Base-by-base conservation (phyloP, 1,140 invertebrate genomes). In the Fopius arisanus region DNA sequence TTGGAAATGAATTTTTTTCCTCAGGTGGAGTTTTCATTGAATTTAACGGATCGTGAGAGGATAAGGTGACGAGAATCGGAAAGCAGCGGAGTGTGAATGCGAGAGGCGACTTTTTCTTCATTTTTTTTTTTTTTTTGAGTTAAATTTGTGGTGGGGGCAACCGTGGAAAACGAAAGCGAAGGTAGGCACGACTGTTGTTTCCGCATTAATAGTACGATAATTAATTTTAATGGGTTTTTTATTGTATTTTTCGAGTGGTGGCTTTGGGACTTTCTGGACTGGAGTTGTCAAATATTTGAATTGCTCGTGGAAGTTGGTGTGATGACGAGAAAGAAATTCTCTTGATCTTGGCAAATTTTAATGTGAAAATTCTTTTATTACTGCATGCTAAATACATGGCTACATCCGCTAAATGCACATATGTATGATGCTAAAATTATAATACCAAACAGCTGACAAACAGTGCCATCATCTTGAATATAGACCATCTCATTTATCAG, bases 81-180 rank as follows among this genome's bases (percentile, higher is more conserved):
- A 26, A 26, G 19, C 3, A 59, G 3, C 19, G 54, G 21, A 59
- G 23, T 9, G 54, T 59, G 6, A 59, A 59, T 23, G 54, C 54
- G 54, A 59, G 54, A 51, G 54, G 23, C 5, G 54, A 59, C 21
- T 59, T 59, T 59, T 59, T 26, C 54, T 59, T 59, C 10, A 26
- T 59, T 48, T 59, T 59, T 28, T n/a, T 0, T 63, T 3, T 33
- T 67, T 19, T 54, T 16, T 48, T 68, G 51, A 54, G 40, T 66
- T 33, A 19, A 10, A 21, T 21, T 9, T 19, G 3, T 9, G 21
- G 16, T 54, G 48, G 16, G 48, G n/a, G 21, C 21, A 76, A 63
- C 77, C 76, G 78, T 71, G 77, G 76, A 78, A 78, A 80, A 78
- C 77, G 78, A 81, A 81, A 81, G 80, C 79, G 77, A 65, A 65